A percentile compares a stretch with the other conserved stretches of the same genome.
These are phyloP conservation scores for Cygnus buccinator DNA, from an alignment of 2,113 vertebrate genomes.

Conservation along the genomic window DNA sequence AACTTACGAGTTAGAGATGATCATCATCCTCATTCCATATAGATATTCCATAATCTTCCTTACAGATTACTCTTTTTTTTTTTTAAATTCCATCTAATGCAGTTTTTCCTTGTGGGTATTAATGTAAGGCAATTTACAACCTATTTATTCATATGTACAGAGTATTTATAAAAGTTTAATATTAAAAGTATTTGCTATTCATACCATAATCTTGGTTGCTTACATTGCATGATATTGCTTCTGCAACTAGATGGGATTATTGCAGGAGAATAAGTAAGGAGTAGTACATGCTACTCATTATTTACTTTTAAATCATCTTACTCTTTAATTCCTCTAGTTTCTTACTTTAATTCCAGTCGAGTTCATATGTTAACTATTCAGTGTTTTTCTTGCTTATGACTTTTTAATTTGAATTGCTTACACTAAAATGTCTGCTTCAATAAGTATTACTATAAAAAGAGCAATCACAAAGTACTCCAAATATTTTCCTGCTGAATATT, in stretches of 20 bases:
- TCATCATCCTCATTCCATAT: neutral
- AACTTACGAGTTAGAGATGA: neutral
- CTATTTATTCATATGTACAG: neutral
- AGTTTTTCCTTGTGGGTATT: neutral
- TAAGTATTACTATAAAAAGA: neutral
- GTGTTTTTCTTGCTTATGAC: neutral
- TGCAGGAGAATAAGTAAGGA: neutral
- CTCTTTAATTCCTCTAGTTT: neutral
- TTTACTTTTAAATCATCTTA: neutral
- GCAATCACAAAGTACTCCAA: neutral
- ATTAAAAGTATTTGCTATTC: neutral
- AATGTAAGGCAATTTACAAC: neutral
- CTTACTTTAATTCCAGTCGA: neutral
- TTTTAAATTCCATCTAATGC: neutral
- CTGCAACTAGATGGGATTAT: neutral
- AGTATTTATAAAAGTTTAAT: neutral
- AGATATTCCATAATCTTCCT: neutral
- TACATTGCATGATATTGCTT: neutral
- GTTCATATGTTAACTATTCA: neutral
- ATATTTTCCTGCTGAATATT: neutral
- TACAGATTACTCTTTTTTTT: neutral
- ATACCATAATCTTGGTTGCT: neutral
- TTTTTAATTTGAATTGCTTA: neutral
- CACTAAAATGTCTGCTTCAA: neutral
- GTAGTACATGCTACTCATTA: neutral